Evolutionary conservation across 2,888 invertebrate genomes (phyloP), one percentile per base, ranked within the genome.

Genomic region (Kryphioiulus occultus): DNA sequence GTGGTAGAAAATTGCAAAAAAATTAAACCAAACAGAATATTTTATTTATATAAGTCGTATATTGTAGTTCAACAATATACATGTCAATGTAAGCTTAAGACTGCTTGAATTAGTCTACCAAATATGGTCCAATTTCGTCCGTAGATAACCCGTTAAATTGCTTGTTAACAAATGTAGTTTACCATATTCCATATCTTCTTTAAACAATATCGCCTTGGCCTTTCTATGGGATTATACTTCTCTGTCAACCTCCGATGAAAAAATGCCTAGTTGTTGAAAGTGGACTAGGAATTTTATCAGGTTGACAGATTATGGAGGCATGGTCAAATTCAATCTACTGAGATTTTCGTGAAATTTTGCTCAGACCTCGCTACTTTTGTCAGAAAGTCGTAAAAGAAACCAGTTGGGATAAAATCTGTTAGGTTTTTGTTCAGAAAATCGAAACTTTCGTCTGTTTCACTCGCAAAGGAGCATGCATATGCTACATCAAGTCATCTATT

Each of bases 221-320:
- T n/a, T 59, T 59, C n/a, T n/a, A 7, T n/a, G 3, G 3, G n/a
- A n/a, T 15, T 59, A n/a, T 19, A 59, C 59, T n/a, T 59, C n/a
- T n/a, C 59, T 59, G n/a, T n/a, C 59, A 59, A n/a, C 22, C 9
- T 59, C 17, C 59, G 19, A 59, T 59, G 59, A n/a, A 59, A 59
- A n/a, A 59, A n/a, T 59, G 59, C 59, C 19, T 59, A n/a, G n/a
- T 59, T 2, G n/a, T 9, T n/a, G 59, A 59, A n/a, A n/a, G 59
- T 59, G 59, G 59, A 59, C 59, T 59, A 59, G n/a, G n/a, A n/a
- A 2, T 59, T 59, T 59, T 59, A 59, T 59, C 59, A 59, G 59
- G 59, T n/a, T 59, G 59, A 59, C 59, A 59, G 59, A n/a, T 59
- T 59, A 59, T n/a, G n/a, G 59, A n/a, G n/a, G n/a, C 59, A 59